Percentiles rank a stretch among this genome's conserved stretches.
These are phyloP conservation scores for Echinops telfairi DNA, from an alignment of 2,113 vertebrate species.

Conservation along the genomic window DNA sequence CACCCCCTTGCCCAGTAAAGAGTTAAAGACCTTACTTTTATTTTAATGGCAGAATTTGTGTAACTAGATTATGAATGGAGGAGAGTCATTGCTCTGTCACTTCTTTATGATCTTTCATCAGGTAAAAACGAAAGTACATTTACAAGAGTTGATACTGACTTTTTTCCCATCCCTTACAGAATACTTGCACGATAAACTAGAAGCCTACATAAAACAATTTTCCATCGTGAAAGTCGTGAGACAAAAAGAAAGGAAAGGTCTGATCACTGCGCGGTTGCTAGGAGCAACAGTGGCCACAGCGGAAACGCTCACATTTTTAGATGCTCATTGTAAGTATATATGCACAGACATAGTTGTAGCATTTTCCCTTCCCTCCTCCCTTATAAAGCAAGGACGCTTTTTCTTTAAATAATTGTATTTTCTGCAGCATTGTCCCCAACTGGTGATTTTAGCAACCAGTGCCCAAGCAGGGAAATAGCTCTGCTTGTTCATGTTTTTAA, in stretches of 20 bases:
- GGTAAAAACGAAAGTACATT: constrained; percentile 44
- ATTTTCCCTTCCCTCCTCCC: neutral
- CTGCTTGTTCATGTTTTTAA: neutral
- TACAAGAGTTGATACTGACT: constrained; percentile 63
- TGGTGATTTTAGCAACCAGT: neutral
- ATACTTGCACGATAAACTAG: constrained; percentile 92
- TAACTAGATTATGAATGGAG: neutral
- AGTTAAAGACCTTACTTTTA: constrained; percentile 7
- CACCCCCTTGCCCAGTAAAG: neutral
- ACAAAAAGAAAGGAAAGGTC: constrained; percentile 96
- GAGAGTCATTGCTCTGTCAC: neutral
- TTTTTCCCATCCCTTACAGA: constrained; percentile 88
- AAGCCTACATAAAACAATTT: constrained; percentile 94
- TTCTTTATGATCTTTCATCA: constrained; percentile 14
- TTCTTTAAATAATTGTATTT: constrained; percentile 52
- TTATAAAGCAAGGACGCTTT: constrained; percentile 37
- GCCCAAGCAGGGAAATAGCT: neutral
- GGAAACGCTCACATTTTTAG: constrained; percentile 97
- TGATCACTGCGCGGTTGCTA: constrained; percentile 96
- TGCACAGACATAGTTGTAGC: neutral
- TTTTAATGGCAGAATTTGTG: neutral
- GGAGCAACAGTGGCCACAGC: constrained; percentile 95
- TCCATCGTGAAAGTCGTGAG: constrained; percentile 95
- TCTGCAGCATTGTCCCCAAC: constrained; percentile 36
- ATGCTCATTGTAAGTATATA: constrained; percentile 97